These are phyloP conservation scores for Branchipolynoe longqiensis DNA, from an alignment of 2,888 invertebrate genomes.

Conservation along the genomic window DNA sequence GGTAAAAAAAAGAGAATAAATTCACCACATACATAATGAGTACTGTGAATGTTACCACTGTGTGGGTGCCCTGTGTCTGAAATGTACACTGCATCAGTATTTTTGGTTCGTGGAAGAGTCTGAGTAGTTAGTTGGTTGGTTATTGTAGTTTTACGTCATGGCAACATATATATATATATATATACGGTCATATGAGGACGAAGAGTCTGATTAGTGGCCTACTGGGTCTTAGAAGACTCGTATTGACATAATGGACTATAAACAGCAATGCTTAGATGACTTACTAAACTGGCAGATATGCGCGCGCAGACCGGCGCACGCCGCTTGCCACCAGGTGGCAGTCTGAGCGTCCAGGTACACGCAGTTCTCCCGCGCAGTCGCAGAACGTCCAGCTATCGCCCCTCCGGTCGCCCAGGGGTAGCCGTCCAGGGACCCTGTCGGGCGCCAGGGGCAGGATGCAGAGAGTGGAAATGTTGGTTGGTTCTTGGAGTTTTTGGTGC, in stretches of 20 bases:
- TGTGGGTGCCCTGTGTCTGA: no score
- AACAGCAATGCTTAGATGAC: background rate
- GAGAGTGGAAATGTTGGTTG: no score
- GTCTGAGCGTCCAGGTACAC: constrained; percentile 13
- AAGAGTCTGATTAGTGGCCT: background rate
- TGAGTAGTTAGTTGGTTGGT: no score
- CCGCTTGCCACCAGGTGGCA: background rate
- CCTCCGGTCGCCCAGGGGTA: background rate
- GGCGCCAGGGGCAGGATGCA: no score
- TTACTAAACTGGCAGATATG: constrained; percentile 28
- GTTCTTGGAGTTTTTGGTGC: no score
- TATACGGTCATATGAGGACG: background rate
- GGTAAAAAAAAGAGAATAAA: no score
- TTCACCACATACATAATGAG: no score
- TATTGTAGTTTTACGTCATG: no score
- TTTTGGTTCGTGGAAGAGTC: no score
- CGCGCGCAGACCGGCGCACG: background rate
- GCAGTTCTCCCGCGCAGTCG: background rate
- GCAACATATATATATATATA: background rate
- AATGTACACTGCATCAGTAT: no score
- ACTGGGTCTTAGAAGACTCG: background rate
- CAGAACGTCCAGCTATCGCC: background rate
- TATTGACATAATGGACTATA: background rate
- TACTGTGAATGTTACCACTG: no score
- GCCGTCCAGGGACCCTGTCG: background rate